A percentile compares a stretch with the other conserved stretches of the same genome.
Conservation (phyloP, 2,888 invertebrate species). For the Furcula furcula region DNA sequence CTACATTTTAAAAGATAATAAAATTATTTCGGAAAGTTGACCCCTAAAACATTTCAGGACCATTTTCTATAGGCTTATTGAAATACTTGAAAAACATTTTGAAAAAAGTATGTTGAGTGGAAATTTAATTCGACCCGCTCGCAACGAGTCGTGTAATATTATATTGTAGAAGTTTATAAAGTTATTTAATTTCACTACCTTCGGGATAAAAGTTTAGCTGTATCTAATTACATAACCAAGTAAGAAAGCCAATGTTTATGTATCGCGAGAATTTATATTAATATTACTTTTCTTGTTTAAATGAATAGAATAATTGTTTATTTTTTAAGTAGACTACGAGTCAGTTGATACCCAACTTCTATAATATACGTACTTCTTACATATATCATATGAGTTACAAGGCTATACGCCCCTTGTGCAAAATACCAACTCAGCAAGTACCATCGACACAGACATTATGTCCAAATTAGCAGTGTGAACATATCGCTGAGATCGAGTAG, state of each 20-base stretch:
- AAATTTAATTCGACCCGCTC: conserved; percentile 52
- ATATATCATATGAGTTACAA: too few species aligned
- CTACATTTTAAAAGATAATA: not conserved
- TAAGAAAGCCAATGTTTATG: conserved; percentile 14
- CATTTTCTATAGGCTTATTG: conserved; percentile 39
- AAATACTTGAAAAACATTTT: conserved; percentile 53
- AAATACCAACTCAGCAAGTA: too few species aligned
- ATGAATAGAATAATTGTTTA: too few species aligned
- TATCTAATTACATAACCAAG: conserved; percentile 37
- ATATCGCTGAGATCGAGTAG: too few species aligned
- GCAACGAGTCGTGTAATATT: conserved; percentile 44
- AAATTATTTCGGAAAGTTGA: not conserved
- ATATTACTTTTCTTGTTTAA: not conserved
- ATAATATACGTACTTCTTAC: too few species aligned
- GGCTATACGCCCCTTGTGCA: too few species aligned
- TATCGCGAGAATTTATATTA: not conserved
- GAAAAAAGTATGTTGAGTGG: conserved; percentile 45
- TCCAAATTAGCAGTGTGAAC: too few species aligned
- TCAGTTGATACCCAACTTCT: too few species aligned
- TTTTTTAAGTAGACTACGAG: too few species aligned
- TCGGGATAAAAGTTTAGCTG: conserved; percentile 44
- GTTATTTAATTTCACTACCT: conserved; percentile 61
- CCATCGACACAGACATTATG: too few species aligned
- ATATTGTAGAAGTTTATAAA: conserved; percentile 53
- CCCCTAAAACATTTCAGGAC: conserved; percentile 2